These are phyloP conservation scores for Phyllotreta cruciferae DNA, from an alignment of 2,888 invertebrate species.

Conservation along the genomic window DNA sequence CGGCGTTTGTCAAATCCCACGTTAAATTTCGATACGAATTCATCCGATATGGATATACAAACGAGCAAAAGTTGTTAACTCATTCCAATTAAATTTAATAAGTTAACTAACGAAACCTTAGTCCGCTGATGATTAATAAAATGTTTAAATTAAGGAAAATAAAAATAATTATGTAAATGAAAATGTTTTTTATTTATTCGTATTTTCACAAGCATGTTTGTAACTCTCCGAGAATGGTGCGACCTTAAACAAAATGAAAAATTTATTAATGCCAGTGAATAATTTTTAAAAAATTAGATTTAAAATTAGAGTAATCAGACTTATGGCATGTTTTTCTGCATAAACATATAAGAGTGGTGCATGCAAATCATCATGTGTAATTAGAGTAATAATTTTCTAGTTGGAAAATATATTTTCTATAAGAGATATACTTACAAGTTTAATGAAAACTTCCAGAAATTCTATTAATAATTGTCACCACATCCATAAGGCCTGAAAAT, in stretches of 20 bases:
- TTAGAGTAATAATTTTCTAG: not conserved
- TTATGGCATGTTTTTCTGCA: constrained; percentile 39
- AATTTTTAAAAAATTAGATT: not conserved
- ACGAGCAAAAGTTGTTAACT: constrained; percentile 6
- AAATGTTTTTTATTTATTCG: too few species aligned
- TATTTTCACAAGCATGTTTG: too few species aligned
- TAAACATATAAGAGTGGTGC: constrained; percentile 38
- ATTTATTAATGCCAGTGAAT: not conserved
- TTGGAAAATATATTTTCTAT: not conserved
- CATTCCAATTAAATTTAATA: not conserved
- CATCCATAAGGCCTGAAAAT: too few species aligned
- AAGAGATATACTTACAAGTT: not conserved
- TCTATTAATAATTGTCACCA: too few species aligned
- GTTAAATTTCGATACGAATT: constrained; percentile 45
- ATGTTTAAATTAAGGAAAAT: too few species aligned
- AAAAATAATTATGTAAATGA: too few species aligned
- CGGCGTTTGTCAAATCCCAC: constrained; percentile 3
- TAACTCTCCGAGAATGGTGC: too few species aligned
- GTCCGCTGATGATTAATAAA: too few species aligned
- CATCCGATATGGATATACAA: constrained; percentile 22
- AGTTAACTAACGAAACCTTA: not conserved
- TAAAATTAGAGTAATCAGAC: constrained; percentile 26
- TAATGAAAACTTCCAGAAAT: too few species aligned
- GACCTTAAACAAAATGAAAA: too few species aligned
- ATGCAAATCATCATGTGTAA: constrained; percentile 37